A percentile compares a stretch with the other conserved stretches of the same genome.
phyloP scores from a whole-genome alignment of 2,113 vertebrate species.

The Mugil cephalus region DNA sequence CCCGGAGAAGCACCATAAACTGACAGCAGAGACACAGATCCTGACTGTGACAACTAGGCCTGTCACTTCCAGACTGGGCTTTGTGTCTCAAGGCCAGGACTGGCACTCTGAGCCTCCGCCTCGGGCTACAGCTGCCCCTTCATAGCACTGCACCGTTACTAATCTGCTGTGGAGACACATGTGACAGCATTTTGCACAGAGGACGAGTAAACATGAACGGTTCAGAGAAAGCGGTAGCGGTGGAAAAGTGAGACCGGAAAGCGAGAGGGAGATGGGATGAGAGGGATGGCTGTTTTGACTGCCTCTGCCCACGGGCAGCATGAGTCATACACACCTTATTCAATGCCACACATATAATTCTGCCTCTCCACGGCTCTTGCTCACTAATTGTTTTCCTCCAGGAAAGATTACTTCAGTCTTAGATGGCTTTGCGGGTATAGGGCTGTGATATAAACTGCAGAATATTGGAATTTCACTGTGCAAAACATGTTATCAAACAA shows the following conservation, averaged over 20 bases:
- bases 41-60: conserved; percentile 69
- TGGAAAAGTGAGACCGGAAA: conserved; percentile 36
- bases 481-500: conserved; percentile 1
- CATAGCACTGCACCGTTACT: not conserved
- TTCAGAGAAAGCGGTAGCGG: conserved; percentile 32
- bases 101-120: conserved; percentile 16
- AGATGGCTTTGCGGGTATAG: conserved; percentile 1
- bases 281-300: conserved; percentile 51
- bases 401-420: conserved; percentile 15
- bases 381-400: conserved; percentile 52
- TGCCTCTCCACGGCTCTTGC: conserved; percentile 6
- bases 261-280: conserved; percentile 37
- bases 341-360: conserved; percentile 39
- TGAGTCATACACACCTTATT: conserved; percentile 68
- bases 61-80: conserved; percentile 72
- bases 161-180: conserved; percentile 1
- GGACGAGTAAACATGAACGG: conserved; percentile 27
- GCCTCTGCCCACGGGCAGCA: conserved; percentile 54
- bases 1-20: conserved; percentile 36
- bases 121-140: not conserved
- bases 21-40: conserved; percentile 64
- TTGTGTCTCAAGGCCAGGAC: conserved; percentile 30
- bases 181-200: conserved; percentile 14
- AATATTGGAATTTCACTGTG: not conserved
- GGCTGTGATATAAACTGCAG: not conserved